These are phyloP conservation scores for Sminthopsis crassicaudata DNA, from an alignment of 2,113 vertebrate genomes.

Conservation along the genomic window DNA sequence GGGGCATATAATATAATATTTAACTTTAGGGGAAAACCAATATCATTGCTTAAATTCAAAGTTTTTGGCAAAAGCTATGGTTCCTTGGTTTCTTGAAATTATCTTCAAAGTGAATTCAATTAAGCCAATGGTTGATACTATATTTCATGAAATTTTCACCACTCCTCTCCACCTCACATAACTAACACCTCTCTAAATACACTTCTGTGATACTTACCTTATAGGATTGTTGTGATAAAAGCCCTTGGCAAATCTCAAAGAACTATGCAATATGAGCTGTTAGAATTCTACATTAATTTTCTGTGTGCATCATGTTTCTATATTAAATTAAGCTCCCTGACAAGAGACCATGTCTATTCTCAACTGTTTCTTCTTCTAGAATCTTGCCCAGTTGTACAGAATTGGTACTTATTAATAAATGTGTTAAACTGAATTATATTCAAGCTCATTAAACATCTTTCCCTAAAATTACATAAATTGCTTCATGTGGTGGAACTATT, in stretches of 20 bases:
- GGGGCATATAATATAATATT: neutral
- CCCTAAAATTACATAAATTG: neutral
- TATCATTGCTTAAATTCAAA: neutral
- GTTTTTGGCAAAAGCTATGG: neutral
- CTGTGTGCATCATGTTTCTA: neutral
- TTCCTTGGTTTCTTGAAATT: neutral
- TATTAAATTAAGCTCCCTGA: neutral
- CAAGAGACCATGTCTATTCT: neutral
- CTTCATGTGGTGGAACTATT: neutral
- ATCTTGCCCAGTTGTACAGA: neutral
- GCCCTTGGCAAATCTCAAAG: neutral
- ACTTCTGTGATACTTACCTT: neutral
- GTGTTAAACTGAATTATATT: neutral
- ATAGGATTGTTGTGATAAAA: neutral
- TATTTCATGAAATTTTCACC: neutral
- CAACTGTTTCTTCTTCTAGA: neutral
- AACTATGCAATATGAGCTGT: neutral
- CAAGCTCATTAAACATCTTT: neutral
- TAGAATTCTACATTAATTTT: neutral
- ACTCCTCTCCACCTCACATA: neutral
- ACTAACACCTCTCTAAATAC: neutral
- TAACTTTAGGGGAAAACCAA: neutral
- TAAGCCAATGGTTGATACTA: neutral
- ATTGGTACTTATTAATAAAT: neutral
- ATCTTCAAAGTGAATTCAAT: neutral